Conservation (phyloP, 2,888 invertebrate species). For the Therioaphis trifolii region DNA sequence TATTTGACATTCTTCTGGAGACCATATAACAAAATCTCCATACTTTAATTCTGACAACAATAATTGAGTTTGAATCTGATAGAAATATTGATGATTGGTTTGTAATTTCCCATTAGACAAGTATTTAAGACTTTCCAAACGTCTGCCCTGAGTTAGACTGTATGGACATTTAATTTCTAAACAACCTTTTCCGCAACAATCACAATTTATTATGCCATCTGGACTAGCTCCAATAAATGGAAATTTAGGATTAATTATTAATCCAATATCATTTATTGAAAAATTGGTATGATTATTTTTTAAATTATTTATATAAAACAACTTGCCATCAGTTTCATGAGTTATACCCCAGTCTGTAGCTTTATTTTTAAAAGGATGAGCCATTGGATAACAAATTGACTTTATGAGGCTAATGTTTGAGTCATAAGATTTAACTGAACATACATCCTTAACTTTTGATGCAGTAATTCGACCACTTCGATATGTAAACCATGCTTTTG, state of each 20-base stretch:
- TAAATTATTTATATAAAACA: not conserved
- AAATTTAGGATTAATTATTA: not conserved
- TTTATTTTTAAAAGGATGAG: not conserved
- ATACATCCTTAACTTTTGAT: not conserved
- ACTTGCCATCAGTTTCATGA: not conserved
- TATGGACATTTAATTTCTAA: slow-evolving; percentile 37
- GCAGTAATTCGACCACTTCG: slow-evolving; percentile 12
- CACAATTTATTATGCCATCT: slow-evolving; percentile 11
- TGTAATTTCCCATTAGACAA: no score
- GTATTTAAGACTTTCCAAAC: not conserved
- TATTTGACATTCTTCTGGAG: not conserved
- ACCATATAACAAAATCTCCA: slow-evolving; percentile 8
- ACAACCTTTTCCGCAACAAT: slow-evolving; percentile 24
- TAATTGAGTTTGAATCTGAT: not conserved
- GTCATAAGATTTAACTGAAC: not conserved
- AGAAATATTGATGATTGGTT: no score
- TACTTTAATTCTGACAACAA: not conserved
- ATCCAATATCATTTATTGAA: not conserved
- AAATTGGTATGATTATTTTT: slow-evolving; percentile 19
- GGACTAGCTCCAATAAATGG: slow-evolving; percentile 37
- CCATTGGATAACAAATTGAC: not conserved
- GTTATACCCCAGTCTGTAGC: slow-evolving; percentile 1
- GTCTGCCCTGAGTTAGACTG: not conserved
- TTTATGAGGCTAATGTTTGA: no score
- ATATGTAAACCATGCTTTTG: slow-evolving; percentile 16